These are phyloP conservation scores for Suricata suricatta DNA, from an alignment of 2,113 vertebrate genomes.

Conservation along the genomic window DNA sequence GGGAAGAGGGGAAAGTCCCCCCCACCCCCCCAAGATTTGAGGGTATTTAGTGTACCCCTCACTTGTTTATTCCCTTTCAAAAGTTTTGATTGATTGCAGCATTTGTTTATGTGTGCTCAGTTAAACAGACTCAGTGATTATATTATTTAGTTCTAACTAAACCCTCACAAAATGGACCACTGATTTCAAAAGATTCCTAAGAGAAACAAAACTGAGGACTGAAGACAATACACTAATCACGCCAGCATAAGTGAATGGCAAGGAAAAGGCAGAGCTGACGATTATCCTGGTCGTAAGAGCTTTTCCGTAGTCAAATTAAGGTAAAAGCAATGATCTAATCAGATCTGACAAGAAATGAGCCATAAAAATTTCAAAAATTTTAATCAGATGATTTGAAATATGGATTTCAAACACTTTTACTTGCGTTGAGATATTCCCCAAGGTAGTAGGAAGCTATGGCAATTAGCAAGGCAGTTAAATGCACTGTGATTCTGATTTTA, in stretches of 20 bases:
- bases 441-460: background rate
- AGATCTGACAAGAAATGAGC: background rate
- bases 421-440: background rate
- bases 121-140: conserved; percentile 43
- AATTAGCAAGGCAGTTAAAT: background rate
- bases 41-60: background rate
- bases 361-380: background rate
- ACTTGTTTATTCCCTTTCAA: background rate
- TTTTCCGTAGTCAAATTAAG: background rate
- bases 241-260: background rate
- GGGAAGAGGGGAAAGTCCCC: background rate
- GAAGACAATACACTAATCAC: background rate
- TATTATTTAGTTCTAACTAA: conserved; percentile 24
- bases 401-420: background rate
- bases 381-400: background rate
- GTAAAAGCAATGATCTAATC: background rate
- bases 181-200: conserved; percentile 6
- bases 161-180: conserved; percentile 12
- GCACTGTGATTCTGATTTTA: background rate
- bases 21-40: background rate
- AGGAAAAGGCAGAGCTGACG: background rate
- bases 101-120: conserved; percentile 11
- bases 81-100: background rate
- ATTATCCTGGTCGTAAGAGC: background rate
- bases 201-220: background rate